Percentiles rank a stretch among this genome's conserved stretches.
These are phyloP conservation scores for Aphidius gifuensis DNA, from an alignment of 1,140 invertebrate species.

Conservation along the genomic window DNA sequence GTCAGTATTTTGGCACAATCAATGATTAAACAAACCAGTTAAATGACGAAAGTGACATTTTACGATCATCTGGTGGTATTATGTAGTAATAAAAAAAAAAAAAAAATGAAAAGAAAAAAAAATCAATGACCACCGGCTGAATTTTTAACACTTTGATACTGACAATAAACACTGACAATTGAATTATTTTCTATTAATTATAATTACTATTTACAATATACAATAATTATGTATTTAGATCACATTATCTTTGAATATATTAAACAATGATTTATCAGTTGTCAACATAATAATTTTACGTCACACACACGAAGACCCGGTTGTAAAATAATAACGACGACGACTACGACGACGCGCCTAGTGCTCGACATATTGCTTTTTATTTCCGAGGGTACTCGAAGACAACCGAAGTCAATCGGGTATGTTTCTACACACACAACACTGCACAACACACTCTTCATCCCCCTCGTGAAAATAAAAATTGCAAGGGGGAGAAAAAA, in stretches of 20 bases:
- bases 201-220: too few species aligned
- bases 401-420: conserved; percentile 26
- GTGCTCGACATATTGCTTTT: conserved; percentile 45
- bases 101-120: conserved; percentile 33
- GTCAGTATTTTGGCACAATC: not conserved
- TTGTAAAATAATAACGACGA: conserved; percentile 22
- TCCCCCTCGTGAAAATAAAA: too few species aligned
- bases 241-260: not conserved
- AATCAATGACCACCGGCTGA: conserved; percentile 45
- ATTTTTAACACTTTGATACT: conserved; percentile 8
- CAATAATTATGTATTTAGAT: not conserved
- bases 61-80: conserved; percentile 32
- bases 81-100: conserved; percentile 15
- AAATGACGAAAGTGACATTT: conserved; percentile 29
- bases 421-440: not conserved
- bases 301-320: conserved; percentile 32
- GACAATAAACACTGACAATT: not conserved
- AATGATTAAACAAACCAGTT: conserved; percentile 1
- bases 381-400: conserved; percentile 28
- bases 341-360: conserved; percentile 39
- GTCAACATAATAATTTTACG: not conserved
- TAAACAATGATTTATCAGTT: not conserved
- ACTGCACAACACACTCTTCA: not conserved
- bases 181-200: not conserved
- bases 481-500: too few species aligned